Evolutionary conservation across 2,113 vertebrate species (phyloP), one percentile per base, ranked within the genome.

Genomic region (Lepus europaeus): DNA sequence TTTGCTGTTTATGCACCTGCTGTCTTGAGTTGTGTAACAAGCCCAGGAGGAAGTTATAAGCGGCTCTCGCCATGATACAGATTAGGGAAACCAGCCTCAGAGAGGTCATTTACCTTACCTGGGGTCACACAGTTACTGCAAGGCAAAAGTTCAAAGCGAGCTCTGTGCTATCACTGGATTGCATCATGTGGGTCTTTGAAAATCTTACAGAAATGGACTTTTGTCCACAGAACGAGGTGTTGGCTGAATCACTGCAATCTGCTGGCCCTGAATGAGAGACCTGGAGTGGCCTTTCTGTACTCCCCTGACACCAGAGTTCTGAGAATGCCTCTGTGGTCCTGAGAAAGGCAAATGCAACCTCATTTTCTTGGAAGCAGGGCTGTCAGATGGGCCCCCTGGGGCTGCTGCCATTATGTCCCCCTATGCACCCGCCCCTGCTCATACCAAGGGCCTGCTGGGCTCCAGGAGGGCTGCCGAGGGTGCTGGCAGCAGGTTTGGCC

Each of bases 361-460:
- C 80, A 16, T 94, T 96, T 93, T 96, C 93, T 79, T 25, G 17
- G 73, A 90, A 96, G 77, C 31, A 90, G 87, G 17, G 31, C 81
- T 85, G 39, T 73, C 39, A 13, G 51, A 63, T 22, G 61, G 51
- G 56, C 33, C 39, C 66, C 93, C 84, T 31, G 77, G 39, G 12
- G 23, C 9, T 56, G 12, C 1, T 9, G 61, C 29, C 63, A 79
- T 87, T 85, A 81, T 45, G 45, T 45, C 45, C 45, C 45, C 45
- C 45, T 7, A 45, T 45, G 45, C 2, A 45, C 2, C n/a, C 36
- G 45, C 25, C 29, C 10, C 23, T 13, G 20, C 79, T 89, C 36
- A 23, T 11, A 82, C 2, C 5, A 33, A 61, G 82, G 27, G 82
- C 36, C 39, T 6, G 5, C 10, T 11, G 14, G 8, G n/a, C 19